Evolutionary conservation across 1,140 invertebrate species (phyloP).

Genomic region (Zaprionus davidi): DNA sequence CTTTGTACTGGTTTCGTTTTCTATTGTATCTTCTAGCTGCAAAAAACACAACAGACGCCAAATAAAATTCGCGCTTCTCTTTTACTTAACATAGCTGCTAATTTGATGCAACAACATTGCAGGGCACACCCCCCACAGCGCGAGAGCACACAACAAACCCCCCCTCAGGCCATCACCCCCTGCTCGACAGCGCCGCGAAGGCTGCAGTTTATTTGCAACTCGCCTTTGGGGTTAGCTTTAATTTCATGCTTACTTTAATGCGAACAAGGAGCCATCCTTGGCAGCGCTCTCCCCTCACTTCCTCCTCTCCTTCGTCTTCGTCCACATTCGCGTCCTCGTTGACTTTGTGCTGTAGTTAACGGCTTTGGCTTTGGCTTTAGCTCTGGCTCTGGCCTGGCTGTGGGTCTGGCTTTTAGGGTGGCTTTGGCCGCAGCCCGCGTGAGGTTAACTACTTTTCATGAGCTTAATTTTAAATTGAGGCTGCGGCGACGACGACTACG

Average conservation of each 20-base stretch:
- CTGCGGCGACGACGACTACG: slow-evolving; percentile 51
- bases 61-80: slow-evolving; percentile 67
- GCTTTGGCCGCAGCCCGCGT: slow-evolving; percentile 55
- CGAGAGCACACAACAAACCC: neutral
- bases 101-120: slow-evolving; percentile 80
- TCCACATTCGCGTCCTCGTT: slow-evolving; percentile 23
- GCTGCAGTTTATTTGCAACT: slow-evolving; percentile 68
- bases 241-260: slow-evolving; percentile 83
- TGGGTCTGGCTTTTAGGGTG: slow-evolving; percentile 44
- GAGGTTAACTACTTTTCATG: slow-evolving; percentile 82
- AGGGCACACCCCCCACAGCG: slow-evolving; percentile 28
- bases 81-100: slow-evolving; percentile 75
- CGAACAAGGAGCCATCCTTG: slow-evolving; percentile 56
- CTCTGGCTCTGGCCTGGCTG: neutral
- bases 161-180: neutral
- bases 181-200: neutral
- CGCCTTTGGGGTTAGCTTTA: slow-evolving; percentile 74
- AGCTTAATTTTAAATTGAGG: slow-evolving; percentile 83
- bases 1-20: slow-evolving; percentile 33
- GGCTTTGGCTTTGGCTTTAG: slow-evolving; percentile 70
- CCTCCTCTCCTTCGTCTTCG: slow-evolving; percentile 1
- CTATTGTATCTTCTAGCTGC: slow-evolving; percentile 44
- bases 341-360: slow-evolving; percentile 82
- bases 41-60: slow-evolving; percentile 46
- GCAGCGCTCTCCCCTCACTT: neutral